These are phyloP conservation scores for Myanophis thanlyinensis DNA, from an alignment of 2,113 vertebrate species.

Conservation along the genomic window DNA sequence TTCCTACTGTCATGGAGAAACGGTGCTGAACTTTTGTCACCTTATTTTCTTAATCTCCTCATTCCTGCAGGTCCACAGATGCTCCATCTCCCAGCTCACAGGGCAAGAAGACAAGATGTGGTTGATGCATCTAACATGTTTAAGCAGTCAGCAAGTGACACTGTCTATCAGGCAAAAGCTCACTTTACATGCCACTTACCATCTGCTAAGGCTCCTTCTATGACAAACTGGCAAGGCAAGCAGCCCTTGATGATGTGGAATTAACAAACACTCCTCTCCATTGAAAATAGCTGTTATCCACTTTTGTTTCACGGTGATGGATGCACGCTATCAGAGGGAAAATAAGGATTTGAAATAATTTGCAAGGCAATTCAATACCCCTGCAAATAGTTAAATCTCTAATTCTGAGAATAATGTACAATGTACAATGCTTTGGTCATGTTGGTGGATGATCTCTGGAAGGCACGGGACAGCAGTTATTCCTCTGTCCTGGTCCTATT, in stretches of 20 bases:
- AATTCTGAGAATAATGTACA: not conserved
- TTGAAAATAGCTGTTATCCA: constrained; percentile 17
- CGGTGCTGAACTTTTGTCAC: not conserved
- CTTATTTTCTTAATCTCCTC: not conserved
- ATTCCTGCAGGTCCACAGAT: not conserved
- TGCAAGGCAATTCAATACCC: not conserved
- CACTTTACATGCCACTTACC: constrained; percentile 48
- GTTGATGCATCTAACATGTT: not conserved
- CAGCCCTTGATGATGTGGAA: constrained; percentile 12
- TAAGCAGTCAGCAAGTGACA: constrained; percentile 2
- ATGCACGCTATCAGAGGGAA: not conserved
- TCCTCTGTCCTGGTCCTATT: no score
- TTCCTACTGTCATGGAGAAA: not conserved
- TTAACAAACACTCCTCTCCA: not conserved
- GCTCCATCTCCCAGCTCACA: not conserved
- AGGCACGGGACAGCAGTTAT: no score
- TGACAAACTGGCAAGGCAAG: constrained; percentile 40
- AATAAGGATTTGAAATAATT: constrained; percentile 3
- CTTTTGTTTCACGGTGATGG: constrained; percentile 5
- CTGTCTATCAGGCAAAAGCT: constrained; percentile 15
- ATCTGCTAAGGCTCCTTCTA: constrained; percentile 53
- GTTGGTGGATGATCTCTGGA: no score
- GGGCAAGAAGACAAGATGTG: rapidly evolving
- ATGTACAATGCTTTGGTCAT: no score
- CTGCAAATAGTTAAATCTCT: not conserved